Evolutionary conservation across 2,888 invertebrate species (phyloP).

Genomic region (Allolobophora icterica): DNA sequence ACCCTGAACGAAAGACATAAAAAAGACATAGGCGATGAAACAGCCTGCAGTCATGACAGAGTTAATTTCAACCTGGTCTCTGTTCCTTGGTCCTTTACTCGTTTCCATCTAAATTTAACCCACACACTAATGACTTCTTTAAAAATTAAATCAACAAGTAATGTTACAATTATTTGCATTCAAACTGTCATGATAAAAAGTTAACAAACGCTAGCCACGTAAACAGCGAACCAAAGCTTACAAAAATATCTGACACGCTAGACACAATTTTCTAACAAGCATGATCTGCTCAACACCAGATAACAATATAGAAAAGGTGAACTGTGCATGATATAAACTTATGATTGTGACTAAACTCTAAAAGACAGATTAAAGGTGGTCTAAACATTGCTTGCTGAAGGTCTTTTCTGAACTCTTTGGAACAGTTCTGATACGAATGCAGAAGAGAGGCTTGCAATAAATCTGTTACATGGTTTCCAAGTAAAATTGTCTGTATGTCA

Average conservation of each 20-base stretch:
- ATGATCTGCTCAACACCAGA: neutral
- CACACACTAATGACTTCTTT: neutral
- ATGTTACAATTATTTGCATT: neutral
- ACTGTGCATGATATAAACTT: neutral
- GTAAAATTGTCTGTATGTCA: too few species aligned
- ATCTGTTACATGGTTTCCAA: too few species aligned
- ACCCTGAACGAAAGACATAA: neutral
- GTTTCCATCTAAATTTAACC: neutral
- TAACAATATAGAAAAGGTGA: neutral
- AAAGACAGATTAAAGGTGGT: neutral
- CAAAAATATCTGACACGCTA: neutral
- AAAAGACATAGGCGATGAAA: neutral
- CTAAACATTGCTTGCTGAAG: neutral
- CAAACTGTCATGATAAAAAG: neutral
- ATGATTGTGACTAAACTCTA: neutral
- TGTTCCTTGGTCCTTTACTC: neutral
- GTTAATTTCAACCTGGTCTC: too few species aligned
- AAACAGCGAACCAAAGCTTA: slow-evolving; percentile 1
- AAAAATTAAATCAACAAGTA: neutral
- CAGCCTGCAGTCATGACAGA: neutral
- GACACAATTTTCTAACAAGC: neutral
- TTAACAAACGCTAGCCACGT: neutral
- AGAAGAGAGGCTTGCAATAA: too few species aligned
- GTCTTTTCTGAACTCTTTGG: neutral
- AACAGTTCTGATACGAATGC: too few species aligned